Conservation (phyloP, 2,888 invertebrate genomes). For the Unio delphinus region DNA sequence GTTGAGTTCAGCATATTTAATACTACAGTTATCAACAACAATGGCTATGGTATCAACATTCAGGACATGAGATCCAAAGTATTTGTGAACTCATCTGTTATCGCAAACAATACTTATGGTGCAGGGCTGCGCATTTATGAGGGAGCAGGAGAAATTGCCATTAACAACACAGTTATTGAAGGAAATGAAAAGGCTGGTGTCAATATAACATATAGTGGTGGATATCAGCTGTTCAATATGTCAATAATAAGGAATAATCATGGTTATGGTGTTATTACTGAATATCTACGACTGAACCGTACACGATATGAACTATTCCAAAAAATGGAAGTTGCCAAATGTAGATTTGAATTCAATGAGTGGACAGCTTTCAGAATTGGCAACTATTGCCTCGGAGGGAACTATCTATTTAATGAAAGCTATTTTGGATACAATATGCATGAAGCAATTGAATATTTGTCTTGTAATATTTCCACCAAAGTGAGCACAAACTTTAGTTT, state of each 20-base stretch:
- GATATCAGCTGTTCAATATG: conserved; percentile 90
- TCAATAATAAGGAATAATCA: conserved; percentile 89
- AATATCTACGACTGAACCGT: conserved; percentile 61
- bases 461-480: conserved; percentile 81
- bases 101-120: conserved; percentile 85
- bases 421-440: conserved; percentile 87
- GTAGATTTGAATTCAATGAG: conserved; percentile 87
- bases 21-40: conserved; percentile 88
- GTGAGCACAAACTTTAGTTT: conserved; percentile 66
- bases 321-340: conserved; percentile 80
- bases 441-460: conserved; percentile 85
- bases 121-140: conserved; percentile 91
- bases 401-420: conserved; percentile 85
- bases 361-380: conserved; percentile 92
- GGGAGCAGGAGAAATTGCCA: conserved; percentile 94
- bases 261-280: conserved; percentile 77
- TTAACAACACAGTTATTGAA: conserved; percentile 90
- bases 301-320: conserved; percentile 56
- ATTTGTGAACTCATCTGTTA: conserved; percentile 86
- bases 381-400: conserved; percentile 83
- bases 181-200: conserved; percentile 85
- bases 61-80: conserved; percentile 91
- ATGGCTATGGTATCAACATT: conserved; percentile 93
- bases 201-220: conserved; percentile 95
- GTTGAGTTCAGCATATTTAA: conserved; percentile 79